Base-by-base conservation (phyloP, 2,113 vertebrate genomes). In the Dermatemys mawii region DNA sequence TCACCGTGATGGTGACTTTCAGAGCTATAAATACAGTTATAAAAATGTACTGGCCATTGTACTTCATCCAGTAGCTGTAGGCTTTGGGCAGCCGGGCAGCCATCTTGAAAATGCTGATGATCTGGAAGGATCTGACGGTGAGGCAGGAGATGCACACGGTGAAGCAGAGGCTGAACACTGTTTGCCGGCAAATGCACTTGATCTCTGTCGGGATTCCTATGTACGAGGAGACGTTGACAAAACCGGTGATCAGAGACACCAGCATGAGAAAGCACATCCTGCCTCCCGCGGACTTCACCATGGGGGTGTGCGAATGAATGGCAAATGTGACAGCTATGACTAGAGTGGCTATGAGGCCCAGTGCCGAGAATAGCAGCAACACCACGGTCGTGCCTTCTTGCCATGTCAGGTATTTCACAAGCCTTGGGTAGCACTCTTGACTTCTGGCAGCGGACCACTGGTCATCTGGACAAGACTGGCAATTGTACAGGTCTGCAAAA, bases 51-150 rank as follows among this genome's bases (percentile, higher is more conserved):
- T 98, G 97, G 14, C 99, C 99, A 0, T 92, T 93, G 32, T 97
- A 98, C 95, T 97, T 98, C 49, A 97, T 92, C 99, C 99, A 99
- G 90, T 92, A 98, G 94, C 98, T 73, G 2, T 98, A 99, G 84
- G 95, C 97, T 0, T 94, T 94, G 0, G 98, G 99, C 83, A 99
- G 95, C 84, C 96, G 98, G 88, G 98, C 95, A 38, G 98, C 96
- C 97, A 99, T 97, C 90, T 98, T 99, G 90, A 99, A 99, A 96
- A 98, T 96, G 81, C 98, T 99, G 82, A 98, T 95, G 5, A 99
- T 98, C 97, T 99, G 99, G 91, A 99, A 97, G 32, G 99, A 98
- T 13, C 98, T 97, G 75, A 98, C 97, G 0, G 98, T 82, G 49
- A 99, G 96, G 92, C 98, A 99, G 80, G 98, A 96, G 54, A 99